A percentile compares a stretch with the other conserved stretches of the same genome.
Evolutionary conservation across 2,888 invertebrate species (phyloP).

Genomic region (Athalia rosae): DNA sequence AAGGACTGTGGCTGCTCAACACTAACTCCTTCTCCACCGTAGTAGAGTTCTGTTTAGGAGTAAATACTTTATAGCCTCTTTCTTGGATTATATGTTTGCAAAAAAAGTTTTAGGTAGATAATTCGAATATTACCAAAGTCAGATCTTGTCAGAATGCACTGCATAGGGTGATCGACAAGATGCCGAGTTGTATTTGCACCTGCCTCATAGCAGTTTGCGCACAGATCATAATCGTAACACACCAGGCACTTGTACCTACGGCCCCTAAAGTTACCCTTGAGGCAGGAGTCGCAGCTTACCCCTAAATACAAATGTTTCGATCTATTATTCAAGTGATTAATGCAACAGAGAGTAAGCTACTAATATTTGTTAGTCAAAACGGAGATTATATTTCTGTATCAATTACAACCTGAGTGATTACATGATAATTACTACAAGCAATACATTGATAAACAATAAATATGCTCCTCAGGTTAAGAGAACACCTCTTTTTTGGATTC

Average conservation of each 20-base stretch:
- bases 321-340: conserved; percentile 46
- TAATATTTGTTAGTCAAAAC: neutral
- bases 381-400: too few species aligned
- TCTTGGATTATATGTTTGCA: conserved; percentile 19
- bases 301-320: conserved; percentile 78
- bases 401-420: too few species aligned
- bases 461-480: neutral
- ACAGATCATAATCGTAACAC: conserved; percentile 99
- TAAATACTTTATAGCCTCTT: conserved; percentile 43
- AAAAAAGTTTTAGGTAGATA: conserved; percentile 2
- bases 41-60: conserved; percentile 87
- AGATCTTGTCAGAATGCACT: conserved; percentile 97
- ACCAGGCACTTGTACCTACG: conserved; percentile 99
- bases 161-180: conserved; percentile 98
- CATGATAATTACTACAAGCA: too few species aligned
- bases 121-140: conserved; percentile 87
- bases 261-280: conserved; percentile 97
- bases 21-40: conserved; percentile 94
- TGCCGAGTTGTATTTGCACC: conserved; percentile 94
- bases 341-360: conserved; percentile 4
- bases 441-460: neutral
- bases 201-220: conserved; percentile 95
- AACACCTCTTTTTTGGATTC: conserved; percentile 31
- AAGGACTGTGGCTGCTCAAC: conserved; percentile 96
- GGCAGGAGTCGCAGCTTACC: conserved; percentile 99